Evolutionary conservation across 2,797 vertebrate genomes (phyloP).

Genomic region (Rhabdomys pumilio): DNA sequence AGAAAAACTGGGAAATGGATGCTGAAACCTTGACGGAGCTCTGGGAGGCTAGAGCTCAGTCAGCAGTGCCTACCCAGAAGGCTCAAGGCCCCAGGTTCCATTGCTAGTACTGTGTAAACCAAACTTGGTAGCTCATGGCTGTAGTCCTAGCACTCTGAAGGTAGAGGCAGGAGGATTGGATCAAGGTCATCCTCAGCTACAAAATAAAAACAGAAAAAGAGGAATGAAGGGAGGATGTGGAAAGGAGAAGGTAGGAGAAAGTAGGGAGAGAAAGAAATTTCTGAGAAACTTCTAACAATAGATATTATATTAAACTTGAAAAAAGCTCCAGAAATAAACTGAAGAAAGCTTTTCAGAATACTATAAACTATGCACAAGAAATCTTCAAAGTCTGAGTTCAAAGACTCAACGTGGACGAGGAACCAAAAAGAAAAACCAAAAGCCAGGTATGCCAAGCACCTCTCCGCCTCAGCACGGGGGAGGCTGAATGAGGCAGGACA

Average conservation of each 20-base stretch:
- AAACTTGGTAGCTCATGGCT: neutral
- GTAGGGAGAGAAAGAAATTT: neutral
- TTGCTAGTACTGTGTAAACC: neutral
- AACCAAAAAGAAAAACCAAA: neutral
- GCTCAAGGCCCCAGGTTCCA: neutral
- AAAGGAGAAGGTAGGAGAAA: neutral
- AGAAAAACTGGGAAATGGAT: neutral
- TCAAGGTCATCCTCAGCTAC: neutral
- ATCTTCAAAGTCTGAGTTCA: neutral
- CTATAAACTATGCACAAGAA: neutral
- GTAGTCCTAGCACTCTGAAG: neutral
- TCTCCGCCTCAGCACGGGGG: neutral
- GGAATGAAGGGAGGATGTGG: neutral
- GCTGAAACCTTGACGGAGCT: neutral
- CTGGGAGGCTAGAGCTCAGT: neutral
- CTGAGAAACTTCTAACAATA: neutral
- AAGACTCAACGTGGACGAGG: neutral
- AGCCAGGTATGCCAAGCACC: neutral
- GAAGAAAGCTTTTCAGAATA: neutral
- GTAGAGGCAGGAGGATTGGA: neutral
- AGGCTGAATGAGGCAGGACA: neutral
- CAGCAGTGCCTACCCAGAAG: neutral
- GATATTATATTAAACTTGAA: slow-evolving; percentile 26
- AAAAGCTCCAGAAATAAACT: neutral
- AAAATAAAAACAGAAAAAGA: neutral